Evolutionary conservation across 2,797 vertebrate genomes (phyloP).

Genomic region (Morelia viridis): DNA sequence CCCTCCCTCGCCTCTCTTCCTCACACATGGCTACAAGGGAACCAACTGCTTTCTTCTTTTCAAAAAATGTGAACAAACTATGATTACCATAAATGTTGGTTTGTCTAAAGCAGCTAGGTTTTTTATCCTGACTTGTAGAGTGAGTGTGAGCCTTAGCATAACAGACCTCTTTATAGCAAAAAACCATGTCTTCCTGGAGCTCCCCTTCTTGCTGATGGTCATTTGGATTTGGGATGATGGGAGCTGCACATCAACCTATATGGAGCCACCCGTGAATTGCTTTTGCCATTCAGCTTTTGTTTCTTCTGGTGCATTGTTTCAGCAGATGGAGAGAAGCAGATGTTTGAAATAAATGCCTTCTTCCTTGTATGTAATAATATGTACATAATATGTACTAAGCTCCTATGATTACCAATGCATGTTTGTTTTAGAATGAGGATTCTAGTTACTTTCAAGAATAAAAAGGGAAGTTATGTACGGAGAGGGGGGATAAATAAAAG

Average conservation of each 20-base stretch:
- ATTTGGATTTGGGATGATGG: not conserved
- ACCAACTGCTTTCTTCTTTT: not conserved
- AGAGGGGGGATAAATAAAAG: not conserved
- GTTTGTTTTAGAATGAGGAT: not conserved
- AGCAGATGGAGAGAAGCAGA: not conserved
- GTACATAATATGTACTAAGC: not conserved
- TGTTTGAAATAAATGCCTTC: not conserved
- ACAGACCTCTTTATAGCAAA: not conserved
- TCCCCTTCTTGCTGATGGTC: not conserved
- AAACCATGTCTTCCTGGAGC: not conserved
- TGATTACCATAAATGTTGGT: not conserved
- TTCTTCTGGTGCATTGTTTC: not conserved
- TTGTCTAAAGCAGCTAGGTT: not conserved
- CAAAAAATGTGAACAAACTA: not conserved
- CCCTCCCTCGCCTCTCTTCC: not conserved
- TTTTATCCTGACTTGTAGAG: not conserved
- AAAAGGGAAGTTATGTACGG: not conserved
- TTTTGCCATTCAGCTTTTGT: not conserved
- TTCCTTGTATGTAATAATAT: not conserved
- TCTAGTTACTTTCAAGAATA: not conserved
- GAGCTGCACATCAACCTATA: not conserved
- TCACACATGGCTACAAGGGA: not conserved
- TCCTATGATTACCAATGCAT: not conserved
- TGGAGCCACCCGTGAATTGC: not conserved
- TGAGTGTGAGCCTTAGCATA: not conserved